Evolutionary conservation across 2,113 vertebrate genomes (phyloP).

Genomic region (Sebastes schlegelii): DNA sequence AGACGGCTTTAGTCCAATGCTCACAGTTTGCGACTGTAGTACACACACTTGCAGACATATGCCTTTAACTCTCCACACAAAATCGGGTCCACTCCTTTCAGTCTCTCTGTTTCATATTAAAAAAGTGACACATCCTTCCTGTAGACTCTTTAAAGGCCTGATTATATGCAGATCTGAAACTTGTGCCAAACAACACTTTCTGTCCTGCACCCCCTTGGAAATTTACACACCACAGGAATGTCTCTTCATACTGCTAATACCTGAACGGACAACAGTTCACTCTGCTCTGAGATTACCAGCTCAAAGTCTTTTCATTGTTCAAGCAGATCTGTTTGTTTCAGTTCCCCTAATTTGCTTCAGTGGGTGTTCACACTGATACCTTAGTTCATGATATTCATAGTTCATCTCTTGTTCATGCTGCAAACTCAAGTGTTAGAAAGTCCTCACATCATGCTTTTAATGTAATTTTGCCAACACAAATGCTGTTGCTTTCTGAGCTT

Average conservation of each 20-base stretch:
- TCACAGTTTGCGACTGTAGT: neutral
- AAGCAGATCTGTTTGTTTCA: neutral
- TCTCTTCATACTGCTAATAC: neutral
- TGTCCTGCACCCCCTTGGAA: neutral
- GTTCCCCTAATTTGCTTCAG: neutral
- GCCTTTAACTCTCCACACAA: constrained; percentile 16
- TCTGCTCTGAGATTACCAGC: neutral
- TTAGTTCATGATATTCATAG: neutral
- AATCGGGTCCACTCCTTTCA: neutral
- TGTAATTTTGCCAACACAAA: constrained; percentile 13
- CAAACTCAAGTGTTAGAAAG: neutral
- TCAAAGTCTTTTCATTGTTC: neutral
- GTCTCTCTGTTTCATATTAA: constrained; percentile 36
- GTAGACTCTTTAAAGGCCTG: constrained; percentile 15
- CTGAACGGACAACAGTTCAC: constrained; percentile 1
- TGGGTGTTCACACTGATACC: neutral
- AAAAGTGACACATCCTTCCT: constrained; percentile 42
- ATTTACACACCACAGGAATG: constrained; percentile 27
- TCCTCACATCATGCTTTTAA: neutral
- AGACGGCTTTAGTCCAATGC: neutral
- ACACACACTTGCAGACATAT: constrained; percentile 7
- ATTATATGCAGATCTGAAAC: constrained; percentile 34
- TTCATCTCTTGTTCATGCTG: neutral
- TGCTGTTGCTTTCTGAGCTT: neutral
- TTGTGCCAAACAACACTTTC: constrained; percentile 14